These are phyloP conservation scores for Tenthredo mesomela DNA, from an alignment of 2,888 invertebrate genomes.

Conservation along the genomic window DNA sequence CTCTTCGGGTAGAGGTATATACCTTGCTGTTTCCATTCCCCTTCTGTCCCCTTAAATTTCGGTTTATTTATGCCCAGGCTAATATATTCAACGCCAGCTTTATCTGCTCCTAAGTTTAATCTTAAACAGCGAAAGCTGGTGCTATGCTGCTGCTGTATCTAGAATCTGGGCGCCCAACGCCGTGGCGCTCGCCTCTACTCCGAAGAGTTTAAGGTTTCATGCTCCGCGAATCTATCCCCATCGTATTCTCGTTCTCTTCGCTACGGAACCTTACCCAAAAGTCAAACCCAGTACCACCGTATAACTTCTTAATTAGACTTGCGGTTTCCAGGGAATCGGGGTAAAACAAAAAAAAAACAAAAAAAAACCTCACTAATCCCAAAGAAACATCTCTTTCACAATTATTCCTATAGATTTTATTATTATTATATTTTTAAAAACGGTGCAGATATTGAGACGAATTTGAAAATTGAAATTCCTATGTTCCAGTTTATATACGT, in stretches of 20 bases:
- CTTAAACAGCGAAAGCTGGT: conserved; percentile 62
- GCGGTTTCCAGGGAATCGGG: conserved; percentile 21
- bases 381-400: too few relatives aligned
- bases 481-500: too few relatives aligned
- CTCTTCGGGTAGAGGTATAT: not conserved
- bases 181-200: not conserved
- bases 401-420: too few relatives aligned
- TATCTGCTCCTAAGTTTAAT: conserved; percentile 70
- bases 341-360: too few relatives aligned
- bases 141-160: conserved; percentile 40
- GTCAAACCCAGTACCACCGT: conserved; percentile 17
- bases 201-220: conserved; percentile 44
- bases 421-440: too few relatives aligned
- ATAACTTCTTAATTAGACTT: conserved; percentile 46
- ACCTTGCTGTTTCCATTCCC: conserved; percentile 44
- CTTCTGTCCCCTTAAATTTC: conserved; percentile 75
- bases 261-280: not conserved
- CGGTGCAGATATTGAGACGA: too few relatives aligned
- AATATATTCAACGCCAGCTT: conserved; percentile 72
- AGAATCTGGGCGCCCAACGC: conserved; percentile 31
- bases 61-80: conserved; percentile 73
- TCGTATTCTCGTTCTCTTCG: not conserved
- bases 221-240: conserved; percentile 40
- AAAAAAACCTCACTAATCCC: too few relatives aligned
- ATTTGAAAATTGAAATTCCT: too few relatives aligned